These are phyloP conservation scores for Pelodytes ibericus DNA, from an alignment of 2,797 vertebrate species.

Conservation along the genomic window DNA sequence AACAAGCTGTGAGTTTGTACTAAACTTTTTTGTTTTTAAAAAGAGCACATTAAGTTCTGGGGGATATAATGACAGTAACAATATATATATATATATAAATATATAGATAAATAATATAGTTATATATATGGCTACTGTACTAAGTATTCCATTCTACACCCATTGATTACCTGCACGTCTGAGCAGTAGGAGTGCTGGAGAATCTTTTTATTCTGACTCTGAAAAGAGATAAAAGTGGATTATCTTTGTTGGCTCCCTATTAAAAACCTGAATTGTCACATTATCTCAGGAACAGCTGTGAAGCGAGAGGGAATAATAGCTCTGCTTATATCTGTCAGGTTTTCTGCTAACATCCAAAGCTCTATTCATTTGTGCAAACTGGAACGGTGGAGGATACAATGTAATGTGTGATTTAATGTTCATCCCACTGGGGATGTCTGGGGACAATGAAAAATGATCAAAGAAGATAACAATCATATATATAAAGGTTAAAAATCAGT, in stretches of 20 bases:
- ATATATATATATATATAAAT: neutral
- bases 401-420: neutral
- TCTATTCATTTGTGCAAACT: neutral
- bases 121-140: no score
- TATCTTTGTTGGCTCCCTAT: conserved; percentile 18
- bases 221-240: neutral
- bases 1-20: neutral
- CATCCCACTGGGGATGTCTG: neutral
- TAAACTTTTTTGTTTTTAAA: neutral
- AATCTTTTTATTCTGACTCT: neutral
- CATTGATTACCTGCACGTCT: conserved; percentile 13
- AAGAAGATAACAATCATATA: neutral
- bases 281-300: conserved; percentile 3
- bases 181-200: neutral
- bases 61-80: neutral
- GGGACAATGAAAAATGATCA: neutral
- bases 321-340: neutral
- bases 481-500: no score
- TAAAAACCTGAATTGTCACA: conserved; percentile 7
- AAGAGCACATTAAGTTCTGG: neutral
- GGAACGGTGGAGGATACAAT: neutral
- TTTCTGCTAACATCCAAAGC: neutral
- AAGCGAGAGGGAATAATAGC: neutral
- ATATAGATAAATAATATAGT: no score
- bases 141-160: neutral